phyloP scores from a whole-genome alignment of 2,888 invertebrate species.

The Thelaira solivaga region DNA sequence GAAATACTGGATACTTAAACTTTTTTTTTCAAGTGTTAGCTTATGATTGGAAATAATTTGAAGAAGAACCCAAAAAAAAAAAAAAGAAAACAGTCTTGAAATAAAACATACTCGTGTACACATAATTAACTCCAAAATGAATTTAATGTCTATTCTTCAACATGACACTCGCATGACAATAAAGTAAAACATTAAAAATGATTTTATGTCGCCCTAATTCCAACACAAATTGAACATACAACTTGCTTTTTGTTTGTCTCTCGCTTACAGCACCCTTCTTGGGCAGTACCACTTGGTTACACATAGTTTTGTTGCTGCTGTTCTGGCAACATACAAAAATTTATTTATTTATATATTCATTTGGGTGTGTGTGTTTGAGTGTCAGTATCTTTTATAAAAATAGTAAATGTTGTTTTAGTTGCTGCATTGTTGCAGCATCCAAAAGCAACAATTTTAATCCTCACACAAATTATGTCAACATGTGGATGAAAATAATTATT shows the following conservation, averaged over 20 bases:
- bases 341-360: neutral
- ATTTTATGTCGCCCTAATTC: conserved; percentile 51
- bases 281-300: neutral
- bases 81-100: too few relatives aligned
- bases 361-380: neutral
- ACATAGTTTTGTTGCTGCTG: too few relatives aligned
- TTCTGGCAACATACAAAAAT: too few relatives aligned
- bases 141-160: conserved; percentile 23
- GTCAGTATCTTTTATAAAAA: neutral
- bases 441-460: conserved; percentile 36
- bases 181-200: conserved; percentile 3
- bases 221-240: conserved; percentile 37
- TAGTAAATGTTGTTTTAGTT: too few relatives aligned
- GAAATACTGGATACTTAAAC: too few relatives aligned
- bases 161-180: conserved; percentile 36
- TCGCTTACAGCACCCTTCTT: conserved; percentile 18
- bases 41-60: neutral
- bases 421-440: neutral
- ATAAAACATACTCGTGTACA: neutral
- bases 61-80: neutral
- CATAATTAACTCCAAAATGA: conserved; percentile 33
- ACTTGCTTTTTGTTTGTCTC: conserved; percentile 42
- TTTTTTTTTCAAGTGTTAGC: neutral
- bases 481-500: conserved; percentile 57
- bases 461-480: conserved; percentile 51